Conservation (phyloP, 2,113 vertebrate genomes). For the Macroglossus sobrinus region DNA sequence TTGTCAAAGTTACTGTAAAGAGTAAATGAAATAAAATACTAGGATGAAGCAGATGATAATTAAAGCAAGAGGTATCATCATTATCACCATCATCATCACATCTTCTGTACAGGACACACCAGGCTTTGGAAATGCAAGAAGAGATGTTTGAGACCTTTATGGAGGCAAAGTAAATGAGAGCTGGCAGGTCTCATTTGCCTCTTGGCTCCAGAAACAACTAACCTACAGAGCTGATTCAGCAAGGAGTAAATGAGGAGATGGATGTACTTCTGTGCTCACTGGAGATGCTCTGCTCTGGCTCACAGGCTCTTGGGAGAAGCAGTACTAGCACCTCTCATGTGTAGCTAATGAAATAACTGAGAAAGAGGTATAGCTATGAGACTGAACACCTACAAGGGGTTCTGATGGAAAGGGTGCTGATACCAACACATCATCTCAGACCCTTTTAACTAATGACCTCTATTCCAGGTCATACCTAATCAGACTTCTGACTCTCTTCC, state of each 20-base stretch:
- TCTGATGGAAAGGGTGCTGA: background rate
- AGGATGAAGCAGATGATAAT: background rate
- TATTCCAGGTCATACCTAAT: background rate
- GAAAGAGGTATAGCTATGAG: background rate
- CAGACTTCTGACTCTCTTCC: background rate
- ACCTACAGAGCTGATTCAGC: background rate
- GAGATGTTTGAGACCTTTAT: background rate
- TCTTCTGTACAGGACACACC: background rate
- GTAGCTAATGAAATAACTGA: background rate
- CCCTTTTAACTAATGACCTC: background rate
- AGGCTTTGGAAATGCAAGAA: background rate
- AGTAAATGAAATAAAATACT: background rate
- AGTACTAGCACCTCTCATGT: background rate
- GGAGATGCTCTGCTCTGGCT: background rate
- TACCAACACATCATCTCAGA: background rate
- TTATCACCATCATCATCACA: background rate
- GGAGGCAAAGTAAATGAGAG: background rate
- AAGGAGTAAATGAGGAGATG: background rate
- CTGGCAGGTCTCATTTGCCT: background rate
- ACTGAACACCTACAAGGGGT: background rate
- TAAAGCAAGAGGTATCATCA: background rate
- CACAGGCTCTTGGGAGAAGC: background rate
- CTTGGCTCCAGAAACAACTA: background rate
- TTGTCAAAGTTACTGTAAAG: background rate
- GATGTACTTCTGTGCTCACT: background rate